Base-by-base conservation (phyloP, 2,113 vertebrate genomes). In the Microtus richardsoni region DNA sequence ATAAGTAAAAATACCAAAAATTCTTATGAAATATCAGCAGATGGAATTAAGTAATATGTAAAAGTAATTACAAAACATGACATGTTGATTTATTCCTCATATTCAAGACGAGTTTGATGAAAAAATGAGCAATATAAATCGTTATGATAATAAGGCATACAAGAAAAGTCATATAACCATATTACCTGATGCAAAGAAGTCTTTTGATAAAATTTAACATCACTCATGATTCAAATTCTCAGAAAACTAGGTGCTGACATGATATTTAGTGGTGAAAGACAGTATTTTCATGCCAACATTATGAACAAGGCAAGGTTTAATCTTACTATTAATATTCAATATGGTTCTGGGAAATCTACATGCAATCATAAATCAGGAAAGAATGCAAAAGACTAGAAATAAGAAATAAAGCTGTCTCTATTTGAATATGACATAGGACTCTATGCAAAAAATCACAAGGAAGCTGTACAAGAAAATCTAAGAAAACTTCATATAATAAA, bases 231-330 rank as follows among this genome's bases (percentile, higher is more conserved):
- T 80, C 88, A 88, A 88, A 73, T 80, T 80, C 39, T 82, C 52
- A 82, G 39, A 75, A 82, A 89, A 49, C 16, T 73, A 93, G 52
- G 64, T 41, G 68, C 54, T 82, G 89, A 80, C 41, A 82, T 47
- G 33, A 80, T 70, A 68, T 62, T 73, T 80, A 80, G 41, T 73
- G 22, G 30, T 82, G 8, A 93, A 71, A 93, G 75, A 24, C 24
- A 93, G 44, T 89, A 79, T 60, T 89, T 93, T 88, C 66, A 71
- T 88, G 66, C 64, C 70, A 80, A 88, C 64, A 79, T n/a, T 93
- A 52, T 21, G 62, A 93, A 79, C 3, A 36, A 86, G 91, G 47
- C n/a, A 93, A 22, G 64, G 21, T 79, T 30, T 44, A 47, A 80
- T 71, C 22, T 71, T 88, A 88, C n/a, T 41, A 70, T 64, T 77